Conservation (phyloP, 2,113 vertebrate species). For the Hymenochirus boettgeri region DNA sequence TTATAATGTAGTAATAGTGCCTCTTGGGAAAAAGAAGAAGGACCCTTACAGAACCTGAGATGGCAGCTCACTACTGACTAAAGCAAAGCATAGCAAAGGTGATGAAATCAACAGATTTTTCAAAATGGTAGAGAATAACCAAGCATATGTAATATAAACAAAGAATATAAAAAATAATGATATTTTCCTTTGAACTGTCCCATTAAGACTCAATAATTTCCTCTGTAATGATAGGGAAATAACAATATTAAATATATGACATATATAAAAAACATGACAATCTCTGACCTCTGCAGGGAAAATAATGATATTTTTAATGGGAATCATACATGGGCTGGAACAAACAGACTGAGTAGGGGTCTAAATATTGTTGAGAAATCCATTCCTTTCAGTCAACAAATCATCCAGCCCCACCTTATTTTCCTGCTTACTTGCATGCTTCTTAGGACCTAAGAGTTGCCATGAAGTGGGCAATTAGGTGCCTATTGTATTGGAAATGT, state of each 20-base stretch:
- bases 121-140: too few relatives aligned
- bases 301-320: background rate
- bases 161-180: too few relatives aligned
- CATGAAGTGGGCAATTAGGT: slow-evolving; percentile 10
- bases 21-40: too few relatives aligned
- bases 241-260: background rate
- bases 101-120: too few relatives aligned
- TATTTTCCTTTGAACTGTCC: too few relatives aligned
- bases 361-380: background rate
- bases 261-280: background rate
- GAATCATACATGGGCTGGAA: background rate
- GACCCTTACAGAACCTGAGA: too few relatives aligned
- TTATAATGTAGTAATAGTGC: too few relatives aligned
- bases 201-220: too few relatives aligned
- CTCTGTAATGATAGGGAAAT: background rate
- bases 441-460: slow-evolving; percentile 6
- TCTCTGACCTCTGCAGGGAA: background rate
- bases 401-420: background rate
- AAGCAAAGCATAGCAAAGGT: too few relatives aligned
- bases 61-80: too few relatives aligned
- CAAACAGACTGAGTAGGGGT: background rate
- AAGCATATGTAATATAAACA: too few relatives aligned
- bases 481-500: slow-evolving; percentile 17
- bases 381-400: background rate
- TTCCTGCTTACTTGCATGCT: slow-evolving; percentile 11